phyloP scores from a whole-genome alignment of 2,888 invertebrate genomes.

The Ptychoptera contaminata region DNA sequence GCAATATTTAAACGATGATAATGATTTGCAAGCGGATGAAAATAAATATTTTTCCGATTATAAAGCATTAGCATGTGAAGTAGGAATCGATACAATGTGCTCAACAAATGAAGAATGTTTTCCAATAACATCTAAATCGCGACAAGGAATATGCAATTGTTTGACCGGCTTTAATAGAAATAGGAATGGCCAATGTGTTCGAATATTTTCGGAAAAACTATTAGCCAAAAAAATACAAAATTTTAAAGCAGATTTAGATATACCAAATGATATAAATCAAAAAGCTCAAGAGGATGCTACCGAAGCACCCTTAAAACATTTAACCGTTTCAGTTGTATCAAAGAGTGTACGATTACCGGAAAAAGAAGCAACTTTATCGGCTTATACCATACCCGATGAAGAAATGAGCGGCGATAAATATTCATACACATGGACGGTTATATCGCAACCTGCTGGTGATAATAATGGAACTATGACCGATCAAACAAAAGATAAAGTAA shows the following conservation, averaged over 20 bases:
- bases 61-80: slow-evolving; percentile 40
- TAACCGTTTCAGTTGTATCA: slow-evolving; percentile 58
- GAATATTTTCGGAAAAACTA: slow-evolving; percentile 19
- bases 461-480: slow-evolving; percentile 60
- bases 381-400: slow-evolving; percentile 64
- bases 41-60: slow-evolving; percentile 30
- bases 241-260: slow-evolving; percentile 11
- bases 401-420: slow-evolving; percentile 56
- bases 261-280: slow-evolving; percentile 12
- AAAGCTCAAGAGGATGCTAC: slow-evolving; percentile 9
- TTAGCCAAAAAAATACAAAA: slow-evolving; percentile 12
- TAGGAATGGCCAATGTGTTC: slow-evolving; percentile 26
- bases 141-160: slow-evolving; percentile 59
- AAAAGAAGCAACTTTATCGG: slow-evolving; percentile 69
- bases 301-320: slow-evolving; percentile 37
- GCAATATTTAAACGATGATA: slow-evolving; percentile 19
- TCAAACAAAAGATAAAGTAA: slow-evolving; percentile 70
- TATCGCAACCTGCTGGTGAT: slow-evolving; percentile 69
- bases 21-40: slow-evolving; percentile 33
- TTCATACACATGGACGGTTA: slow-evolving; percentile 76
- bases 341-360: slow-evolving; percentile 69
- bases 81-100: slow-evolving; percentile 38
- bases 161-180: slow-evolving; percentile 42
- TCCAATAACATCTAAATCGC: slow-evolving; percentile 34
- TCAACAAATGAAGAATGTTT: slow-evolving; percentile 55